Evolutionary conservation across 2,888 invertebrate species (phyloP).

Genomic region (Blastobasis lacticolella): DNA sequence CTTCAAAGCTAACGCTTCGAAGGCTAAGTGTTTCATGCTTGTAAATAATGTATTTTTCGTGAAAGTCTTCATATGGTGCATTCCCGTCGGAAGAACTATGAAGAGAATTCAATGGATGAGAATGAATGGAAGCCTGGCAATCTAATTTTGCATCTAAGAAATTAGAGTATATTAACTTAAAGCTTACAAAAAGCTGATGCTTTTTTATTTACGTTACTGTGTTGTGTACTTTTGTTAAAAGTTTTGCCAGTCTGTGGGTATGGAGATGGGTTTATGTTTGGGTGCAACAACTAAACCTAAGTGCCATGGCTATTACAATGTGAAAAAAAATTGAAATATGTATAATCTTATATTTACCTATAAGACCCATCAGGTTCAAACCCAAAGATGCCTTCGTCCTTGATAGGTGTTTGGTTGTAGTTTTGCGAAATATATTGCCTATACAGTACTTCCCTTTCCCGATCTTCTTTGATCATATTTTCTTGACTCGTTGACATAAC

Average conservation of each 20-base stretch:
- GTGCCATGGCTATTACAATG: conserved; percentile 2
- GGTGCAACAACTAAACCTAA: conserved; percentile 19
- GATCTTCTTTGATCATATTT: conserved; percentile 70
- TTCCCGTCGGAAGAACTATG: conserved; percentile 73
- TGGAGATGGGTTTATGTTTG: conserved; percentile 11
- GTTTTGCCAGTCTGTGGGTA: conserved; percentile 16
- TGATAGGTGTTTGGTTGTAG: conserved; percentile 74
- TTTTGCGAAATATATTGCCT: conserved; percentile 57
- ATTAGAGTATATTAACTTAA: too few species aligned
- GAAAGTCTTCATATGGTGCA: conserved; percentile 82
- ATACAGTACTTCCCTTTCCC: conserved; percentile 60
- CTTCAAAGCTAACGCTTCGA: conserved; percentile 82
- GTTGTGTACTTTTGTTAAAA: conserved; percentile 5
- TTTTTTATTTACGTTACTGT: too few species aligned
- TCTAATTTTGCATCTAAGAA: too few species aligned
- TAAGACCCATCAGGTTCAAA: conserved; percentile 69
- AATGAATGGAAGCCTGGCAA: conserved; percentile 47
- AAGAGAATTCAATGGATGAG: conserved; percentile 62
- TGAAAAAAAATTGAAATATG: conserved; percentile 1
- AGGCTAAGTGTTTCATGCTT: conserved; percentile 83
- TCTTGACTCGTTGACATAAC: conserved; percentile 77
- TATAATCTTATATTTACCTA: conserved; percentile 38
- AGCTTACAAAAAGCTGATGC: conserved; percentile 19
- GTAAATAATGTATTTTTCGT: conserved; percentile 84
- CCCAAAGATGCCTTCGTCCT: conserved; percentile 74